Base-by-base conservation (phyloP, 92 coral and sea anemone species). In the Phenganax marumi region DNA sequence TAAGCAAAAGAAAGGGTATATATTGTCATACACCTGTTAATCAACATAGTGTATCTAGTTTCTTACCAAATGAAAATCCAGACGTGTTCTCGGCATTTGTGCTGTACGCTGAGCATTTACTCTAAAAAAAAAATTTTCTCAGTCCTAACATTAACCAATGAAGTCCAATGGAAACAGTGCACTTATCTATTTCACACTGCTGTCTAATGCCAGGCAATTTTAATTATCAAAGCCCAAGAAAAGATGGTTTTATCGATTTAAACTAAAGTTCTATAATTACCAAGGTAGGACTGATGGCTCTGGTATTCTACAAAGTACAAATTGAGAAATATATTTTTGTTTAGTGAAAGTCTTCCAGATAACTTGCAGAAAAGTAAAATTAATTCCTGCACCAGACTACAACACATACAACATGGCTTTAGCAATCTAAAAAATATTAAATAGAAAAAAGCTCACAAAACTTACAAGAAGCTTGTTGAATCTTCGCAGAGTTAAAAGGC, bases 31-130 rank as follows among this genome's bases (percentile, higher is more conserved):
- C 18, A 14, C 1, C 0, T n/a, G n/a, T n/a, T n/a, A 70, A 47
- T 19, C 1, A 43, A 70, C 39, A 39, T 50, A 43, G 8, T 8
- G 17, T 56, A 56, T 19, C n/a, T 19, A 14, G 63, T 3, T 14
- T 46, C 77, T 25, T 77, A 77, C 82, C 82, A 62, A 77, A 77
- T 11, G 53, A 77, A 23, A 52, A 60, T 11, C 82, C 82, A 33
- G 82, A 77, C 1, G 11, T 58, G 39, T 47, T 77, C 48, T 60
- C 54, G 13, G 70, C 72, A 13, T 58, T n/a, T 10, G 82, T 77
- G 50, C 70, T 49, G 57, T 77, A 77, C 50, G 70, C 63, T 24
- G 62, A 76, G 4, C 23, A 47, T 54, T 55, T 76, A 33, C 47
- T 25, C 81, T 76, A n/a, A 33, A 76, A 76, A 58, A 5, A 16